Percentiles rank a stretch among this genome's conserved stretches.
Evolutionary conservation across 2,888 invertebrate species (phyloP).

Genomic region (Heteromyza rotundicornis): DNA sequence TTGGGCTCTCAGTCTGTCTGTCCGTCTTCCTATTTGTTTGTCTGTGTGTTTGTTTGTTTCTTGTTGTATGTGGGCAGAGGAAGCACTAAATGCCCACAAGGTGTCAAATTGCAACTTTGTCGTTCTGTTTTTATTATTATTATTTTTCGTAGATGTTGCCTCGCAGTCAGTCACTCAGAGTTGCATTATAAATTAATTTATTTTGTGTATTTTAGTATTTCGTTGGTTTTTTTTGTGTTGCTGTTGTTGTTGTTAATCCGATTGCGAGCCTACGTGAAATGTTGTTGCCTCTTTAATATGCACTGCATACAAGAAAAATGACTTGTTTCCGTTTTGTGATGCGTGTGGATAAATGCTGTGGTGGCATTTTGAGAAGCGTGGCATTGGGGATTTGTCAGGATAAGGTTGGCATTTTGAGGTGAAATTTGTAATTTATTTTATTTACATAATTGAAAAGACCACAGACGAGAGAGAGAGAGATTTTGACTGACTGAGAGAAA

Average conservation of each 20-base stretch:
- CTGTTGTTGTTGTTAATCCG: neutral
- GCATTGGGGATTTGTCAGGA: neutral
- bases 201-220: slow-evolving; percentile 10
- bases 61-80: slow-evolving; percentile 54
- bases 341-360: neutral
- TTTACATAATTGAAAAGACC: too few relatives aligned
- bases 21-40: slow-evolving; percentile 15
- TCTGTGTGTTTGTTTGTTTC: slow-evolving; percentile 22
- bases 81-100: slow-evolving; percentile 61
- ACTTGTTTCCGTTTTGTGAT: slow-evolving; percentile 7
- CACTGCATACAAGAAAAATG: slow-evolving; percentile 8
- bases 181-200: slow-evolving; percentile 11
- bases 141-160: neutral
- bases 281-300: neutral
- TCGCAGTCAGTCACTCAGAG: neutral
- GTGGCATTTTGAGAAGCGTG: neutral
- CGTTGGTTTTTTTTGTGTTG: neutral
- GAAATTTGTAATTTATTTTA: too few relatives aligned
- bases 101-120: slow-evolving; percentile 53
- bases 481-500: too few relatives aligned
- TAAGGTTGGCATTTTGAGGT: neutral
- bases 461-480: too few relatives aligned
- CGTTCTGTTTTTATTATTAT: slow-evolving; percentile 8
- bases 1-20: too few relatives aligned
- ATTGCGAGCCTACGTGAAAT: slow-evolving; percentile 9